Evolutionary conservation across 2,888 invertebrate species (phyloP), one percentile per base, ranked within the genome.

Genomic region (Agrilus mali): DNA sequence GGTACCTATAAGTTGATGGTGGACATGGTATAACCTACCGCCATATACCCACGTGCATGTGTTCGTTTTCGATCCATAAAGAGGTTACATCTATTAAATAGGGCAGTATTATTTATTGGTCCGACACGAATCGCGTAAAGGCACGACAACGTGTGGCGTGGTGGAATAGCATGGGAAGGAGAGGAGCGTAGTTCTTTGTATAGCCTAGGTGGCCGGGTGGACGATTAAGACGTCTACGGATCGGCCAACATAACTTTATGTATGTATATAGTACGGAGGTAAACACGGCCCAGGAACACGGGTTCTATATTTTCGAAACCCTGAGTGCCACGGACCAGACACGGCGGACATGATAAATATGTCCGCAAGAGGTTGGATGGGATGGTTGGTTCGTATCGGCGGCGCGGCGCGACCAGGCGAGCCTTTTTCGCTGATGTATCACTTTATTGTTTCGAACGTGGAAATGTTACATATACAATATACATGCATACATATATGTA

Each of bases 161-260:
- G 27, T 38, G 38, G 12, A 13, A 27, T 27, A 22, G 38, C 17
- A 22, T 12, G 13, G 7, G 16, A 13, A n/a, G 17, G 33, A 42
- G 42, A 38, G 20, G 10, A 34, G 42, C 32, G 20, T 36, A 33
- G 33, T 14, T 13, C 12, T 8, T 27, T 27, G 35, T 47, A 51
- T 48, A 46, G 45, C 50, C 49, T 53, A 48, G 60, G 60, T 60
- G 62, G 60, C 52, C 61, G 54, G 50, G 52, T 54, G 55, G 54
- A 54, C 50, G 57, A 62, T 62, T 61, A 58, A 62, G 62, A 62
- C 60, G 59, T 62, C 60, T 57, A 51, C 49, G 51, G 54, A 56
- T 47, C 50, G 50, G 49, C 41, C 47, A 50, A 47, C 51, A 50
- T 48, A 51, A 54, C 52, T 55, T 50, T 56, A 57, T 60, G 60